Base-by-base conservation (phyloP, 1,140 invertebrate genomes). In the Agrilus planipennis region DNA sequence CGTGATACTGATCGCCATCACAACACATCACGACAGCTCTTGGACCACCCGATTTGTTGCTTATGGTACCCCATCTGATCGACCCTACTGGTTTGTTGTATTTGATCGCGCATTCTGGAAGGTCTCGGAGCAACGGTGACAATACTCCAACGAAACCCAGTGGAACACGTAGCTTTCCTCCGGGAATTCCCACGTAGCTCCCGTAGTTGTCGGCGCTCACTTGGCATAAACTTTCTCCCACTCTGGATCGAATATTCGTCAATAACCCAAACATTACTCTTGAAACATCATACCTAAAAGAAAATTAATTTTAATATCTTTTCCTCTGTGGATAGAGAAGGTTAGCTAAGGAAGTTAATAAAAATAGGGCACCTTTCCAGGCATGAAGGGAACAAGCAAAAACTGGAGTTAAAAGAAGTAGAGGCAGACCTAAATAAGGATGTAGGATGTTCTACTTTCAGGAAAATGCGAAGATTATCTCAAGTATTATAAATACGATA, bases 1-100 rank as follows among this genome's bases (percentile, higher is more conserved):
- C 79, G 29, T 64, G 67, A 51, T 77, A 73, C 51, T 77, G 75
- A 41, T 78, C 72, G 0, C 83, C 84, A 54, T 87, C 81, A 49
- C 72, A 69, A 53, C 76, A 79, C 48, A 77, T 75, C 1, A 83
- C 68, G 4, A 77, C 50, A 2, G 71, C 73, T 21, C 74, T 64
- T 15, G 69, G 65, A 39, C 60, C 56, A 1, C 65, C 54, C n/a
- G 58, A 47, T 18, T 62, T 68, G 1, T 60, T 50, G 46, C 64
- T 62, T 15, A 69, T 67, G 2, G 70, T 65, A 4, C 72, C 72
- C 76, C 76, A 80, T 41, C 69, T 61, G 4, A 80, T 65, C 20
- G 69, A 69, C 31, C 66, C 71, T 2, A 80, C 76, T 1, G 76
- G 65, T 50, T 79, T 79, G 41, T 65, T 66, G 44, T 77, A 79